Conservation (phyloP, 2,113 vertebrate genomes). For the Lagenorhynchus albirostris region DNA sequence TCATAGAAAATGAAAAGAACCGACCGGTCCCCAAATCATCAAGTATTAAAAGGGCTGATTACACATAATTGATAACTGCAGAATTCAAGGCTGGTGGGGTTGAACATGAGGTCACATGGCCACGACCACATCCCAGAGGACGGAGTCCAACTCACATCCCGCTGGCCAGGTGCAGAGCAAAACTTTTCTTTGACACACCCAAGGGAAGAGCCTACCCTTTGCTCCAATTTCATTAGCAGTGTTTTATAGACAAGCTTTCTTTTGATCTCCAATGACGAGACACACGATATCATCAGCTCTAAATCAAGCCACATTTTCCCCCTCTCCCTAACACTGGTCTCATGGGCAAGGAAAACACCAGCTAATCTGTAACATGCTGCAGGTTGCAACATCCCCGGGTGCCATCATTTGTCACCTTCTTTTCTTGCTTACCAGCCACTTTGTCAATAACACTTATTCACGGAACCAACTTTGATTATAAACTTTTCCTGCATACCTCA, state of each 20-base stretch:
- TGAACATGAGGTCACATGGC: background rate
- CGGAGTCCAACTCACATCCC: background rate
- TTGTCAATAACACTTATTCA: slow-evolving; percentile 22
- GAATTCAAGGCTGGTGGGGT: background rate
- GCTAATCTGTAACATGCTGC: slow-evolving; percentile 54
- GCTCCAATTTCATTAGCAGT: slow-evolving; percentile 42
- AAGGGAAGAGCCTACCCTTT: background rate
- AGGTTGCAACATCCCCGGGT: slow-evolving; percentile 27
- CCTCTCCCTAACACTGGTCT: slow-evolving; percentile 37
- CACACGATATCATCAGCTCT: slow-evolving; percentile 58
- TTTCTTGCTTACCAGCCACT: slow-evolving; percentile 50
- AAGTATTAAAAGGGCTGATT: background rate
- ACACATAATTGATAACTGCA: background rate
- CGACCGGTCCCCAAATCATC: background rate
- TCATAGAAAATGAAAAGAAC: background rate
- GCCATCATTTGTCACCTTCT: slow-evolving; percentile 41
- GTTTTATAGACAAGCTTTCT: slow-evolving; percentile 45
- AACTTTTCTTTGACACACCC: slow-evolving; percentile 25
- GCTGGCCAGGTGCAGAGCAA: background rate
- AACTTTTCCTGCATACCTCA: background rate
- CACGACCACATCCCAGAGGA: background rate
- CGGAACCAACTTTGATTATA: slow-evolving; percentile 19
- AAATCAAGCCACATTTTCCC: slow-evolving; percentile 69
- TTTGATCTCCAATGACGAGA: slow-evolving; percentile 66
- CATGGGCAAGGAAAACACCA: background rate